Conservation (phyloP, 2,113 vertebrate species). For the Progne subis region DNA sequence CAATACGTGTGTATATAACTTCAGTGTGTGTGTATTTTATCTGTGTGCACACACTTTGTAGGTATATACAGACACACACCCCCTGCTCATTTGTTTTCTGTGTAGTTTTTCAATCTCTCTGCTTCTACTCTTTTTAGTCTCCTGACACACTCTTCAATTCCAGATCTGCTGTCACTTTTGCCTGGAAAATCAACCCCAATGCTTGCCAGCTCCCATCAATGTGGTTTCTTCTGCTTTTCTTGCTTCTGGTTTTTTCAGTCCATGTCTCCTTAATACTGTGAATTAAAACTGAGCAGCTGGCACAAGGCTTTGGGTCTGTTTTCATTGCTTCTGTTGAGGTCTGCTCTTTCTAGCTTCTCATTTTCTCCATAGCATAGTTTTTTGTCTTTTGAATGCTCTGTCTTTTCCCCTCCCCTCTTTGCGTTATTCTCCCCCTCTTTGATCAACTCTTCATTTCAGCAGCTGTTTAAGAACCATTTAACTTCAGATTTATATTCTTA, state of each 20-base stretch:
- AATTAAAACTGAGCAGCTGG: background rate
- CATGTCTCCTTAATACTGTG: background rate
- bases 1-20: accelerated
- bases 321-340: background rate
- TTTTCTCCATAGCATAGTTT: background rate
- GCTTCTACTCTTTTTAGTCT: background rate
- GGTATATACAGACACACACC: background rate
- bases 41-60: background rate
- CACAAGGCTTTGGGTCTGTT: background rate
- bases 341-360: background rate
- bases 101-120: background rate
- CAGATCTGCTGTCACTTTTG: background rate
- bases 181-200: background rate
- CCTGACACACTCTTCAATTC: background rate
- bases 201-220: background rate
- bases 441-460: background rate
- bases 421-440: background rate
- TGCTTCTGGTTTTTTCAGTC: background rate
- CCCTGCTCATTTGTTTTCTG: background rate
- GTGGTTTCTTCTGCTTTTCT: background rate
- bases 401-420: background rate
- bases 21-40: background rate
- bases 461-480: background rate
- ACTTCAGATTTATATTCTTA: background rate
- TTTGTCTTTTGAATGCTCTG: background rate